These are phyloP conservation scores for Anomalospiza imberbis DNA, from an alignment of 2,797 vertebrate genomes.

Conservation along the genomic window DNA sequence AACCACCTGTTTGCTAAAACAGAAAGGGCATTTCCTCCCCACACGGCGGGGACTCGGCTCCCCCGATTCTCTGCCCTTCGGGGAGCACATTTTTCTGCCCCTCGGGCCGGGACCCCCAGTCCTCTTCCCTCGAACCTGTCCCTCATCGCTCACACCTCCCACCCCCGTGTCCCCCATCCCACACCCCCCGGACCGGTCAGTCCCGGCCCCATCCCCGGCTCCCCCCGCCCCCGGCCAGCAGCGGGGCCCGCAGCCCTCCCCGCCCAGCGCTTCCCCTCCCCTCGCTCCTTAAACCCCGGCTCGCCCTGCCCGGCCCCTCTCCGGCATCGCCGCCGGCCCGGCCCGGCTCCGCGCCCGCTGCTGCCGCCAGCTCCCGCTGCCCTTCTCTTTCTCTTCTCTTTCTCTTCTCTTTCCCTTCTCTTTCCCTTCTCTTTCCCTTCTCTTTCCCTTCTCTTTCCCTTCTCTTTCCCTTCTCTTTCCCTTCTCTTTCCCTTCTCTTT, in stretches of 20 bases:
- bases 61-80: not conserved
- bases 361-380: not conserved
- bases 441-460: no score
- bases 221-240: not conserved
- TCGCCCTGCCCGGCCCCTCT: not conserved
- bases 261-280: not conserved
- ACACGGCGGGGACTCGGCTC: fast-evolving
- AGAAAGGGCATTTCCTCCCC: not conserved
- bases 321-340: not conserved
- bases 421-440: no score
- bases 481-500: no score
- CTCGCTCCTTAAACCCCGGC: not conserved
- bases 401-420: no score
- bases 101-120: no score
- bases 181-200: not conserved
- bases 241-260: not conserved
- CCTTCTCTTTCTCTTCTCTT: no score
- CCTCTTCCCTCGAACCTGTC: not conserved
- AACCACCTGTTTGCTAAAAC: not conserved
- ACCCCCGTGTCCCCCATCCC: no score
- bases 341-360: not conserved
- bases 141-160: not conserved
- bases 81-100: not conserved
- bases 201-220: not conserved
- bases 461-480: no score